These are phyloP conservation scores for Drosophila kambysellisi DNA, from an alignment of 2,888 invertebrate genomes.

Conservation along the genomic window DNA sequence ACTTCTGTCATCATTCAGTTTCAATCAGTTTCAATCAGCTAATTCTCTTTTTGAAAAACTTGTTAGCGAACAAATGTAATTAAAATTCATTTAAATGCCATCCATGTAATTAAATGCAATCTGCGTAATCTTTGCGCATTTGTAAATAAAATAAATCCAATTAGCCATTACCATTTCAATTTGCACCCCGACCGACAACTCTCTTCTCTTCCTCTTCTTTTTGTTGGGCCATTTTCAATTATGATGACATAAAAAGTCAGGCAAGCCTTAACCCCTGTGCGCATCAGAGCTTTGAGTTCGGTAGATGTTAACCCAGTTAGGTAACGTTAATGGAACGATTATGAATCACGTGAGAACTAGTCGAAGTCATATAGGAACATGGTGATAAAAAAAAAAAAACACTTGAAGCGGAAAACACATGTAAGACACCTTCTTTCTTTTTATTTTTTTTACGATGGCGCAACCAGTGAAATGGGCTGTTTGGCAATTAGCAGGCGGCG, in stretches of 20 bases:
- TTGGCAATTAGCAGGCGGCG: constrained; percentile 58
- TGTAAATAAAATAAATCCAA: constrained; percentile 1
- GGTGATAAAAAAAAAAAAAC: constrained; percentile 20
- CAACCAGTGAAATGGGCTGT: constrained; percentile 3
- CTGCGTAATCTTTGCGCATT: constrained; percentile 5
- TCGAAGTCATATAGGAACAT: constrained; percentile 2
- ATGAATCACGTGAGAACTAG: constrained; percentile 56
- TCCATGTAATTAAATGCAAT: constrained; percentile 2
- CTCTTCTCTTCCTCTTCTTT: background rate
- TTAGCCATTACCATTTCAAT: background rate
- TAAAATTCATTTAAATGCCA: background rate
- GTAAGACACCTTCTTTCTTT: constrained; percentile 47
- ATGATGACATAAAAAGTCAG: background rate
- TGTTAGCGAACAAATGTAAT: background rate
- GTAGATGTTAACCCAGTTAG: constrained; percentile 29
- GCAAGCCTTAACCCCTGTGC: constrained; percentile 1
- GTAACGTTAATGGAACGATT: constrained; percentile 50
- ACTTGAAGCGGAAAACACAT: constrained; percentile 53
- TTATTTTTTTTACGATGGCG: background rate
- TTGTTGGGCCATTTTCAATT: constrained; percentile 12
- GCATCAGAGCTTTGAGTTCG: background rate
- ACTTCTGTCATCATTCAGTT: background rate
- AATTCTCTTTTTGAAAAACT: background rate
- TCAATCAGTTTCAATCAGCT: background rate
- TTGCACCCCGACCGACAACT: background rate